Conservation (phyloP, 2,113 vertebrate genomes). For the Anthoscopus minutus region DNA sequence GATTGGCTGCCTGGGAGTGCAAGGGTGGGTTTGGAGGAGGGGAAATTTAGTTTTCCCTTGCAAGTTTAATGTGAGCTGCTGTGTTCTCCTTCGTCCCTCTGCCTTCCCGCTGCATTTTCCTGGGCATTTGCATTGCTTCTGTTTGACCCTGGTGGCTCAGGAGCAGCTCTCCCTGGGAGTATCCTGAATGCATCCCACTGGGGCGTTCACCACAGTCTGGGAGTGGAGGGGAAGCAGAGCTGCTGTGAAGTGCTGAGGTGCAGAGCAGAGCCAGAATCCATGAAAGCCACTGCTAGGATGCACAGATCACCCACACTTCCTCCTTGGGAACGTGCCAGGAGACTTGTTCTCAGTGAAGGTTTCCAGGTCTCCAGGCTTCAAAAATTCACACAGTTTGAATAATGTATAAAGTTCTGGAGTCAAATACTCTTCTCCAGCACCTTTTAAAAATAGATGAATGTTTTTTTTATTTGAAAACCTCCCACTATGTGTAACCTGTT, state of each 20-base stretch:
- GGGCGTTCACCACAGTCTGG: rapidly evolving
- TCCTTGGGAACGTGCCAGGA: neutral
- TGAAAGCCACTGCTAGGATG: rapidly evolving
- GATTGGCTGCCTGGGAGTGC: neutral
- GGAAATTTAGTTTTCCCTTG: neutral
- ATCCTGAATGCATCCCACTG: rapidly evolving
- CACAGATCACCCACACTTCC: neutral
- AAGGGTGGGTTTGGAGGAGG: neutral
- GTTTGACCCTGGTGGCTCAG: neutral
- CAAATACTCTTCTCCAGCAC: neutral
- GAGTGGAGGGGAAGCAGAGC: neutral
- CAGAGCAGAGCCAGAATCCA: neutral
- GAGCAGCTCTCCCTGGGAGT: neutral
- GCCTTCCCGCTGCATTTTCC: neutral
- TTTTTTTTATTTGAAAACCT: neutral
- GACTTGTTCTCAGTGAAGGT: neutral
- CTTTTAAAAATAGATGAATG: neutral
- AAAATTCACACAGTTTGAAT: neutral
- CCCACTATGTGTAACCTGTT: neutral
- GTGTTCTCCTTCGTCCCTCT: neutral
- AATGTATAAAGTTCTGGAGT: neutral
- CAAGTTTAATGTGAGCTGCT: neutral
- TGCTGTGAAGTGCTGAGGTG: neutral
- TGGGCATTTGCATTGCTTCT: neutral
- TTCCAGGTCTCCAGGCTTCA: neutral